Evolutionary conservation across 2,113 vertebrate species (phyloP).

Genomic region (Chauna torquata): DNA sequence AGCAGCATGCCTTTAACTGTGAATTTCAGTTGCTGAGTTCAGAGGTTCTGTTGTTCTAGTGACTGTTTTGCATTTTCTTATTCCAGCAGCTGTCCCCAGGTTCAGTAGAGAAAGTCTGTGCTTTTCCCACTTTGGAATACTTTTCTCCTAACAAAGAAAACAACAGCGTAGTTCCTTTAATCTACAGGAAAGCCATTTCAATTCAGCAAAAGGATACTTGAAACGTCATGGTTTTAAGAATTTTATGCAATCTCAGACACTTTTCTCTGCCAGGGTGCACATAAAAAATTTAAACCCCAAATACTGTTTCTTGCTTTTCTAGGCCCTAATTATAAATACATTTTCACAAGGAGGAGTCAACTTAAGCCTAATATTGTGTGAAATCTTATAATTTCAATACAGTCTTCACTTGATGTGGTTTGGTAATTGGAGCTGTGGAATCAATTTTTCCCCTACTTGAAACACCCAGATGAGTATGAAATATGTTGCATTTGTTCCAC

Average conservation of each 20-base stretch:
- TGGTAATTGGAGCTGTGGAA: conserved; percentile 53
- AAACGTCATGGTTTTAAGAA: conserved; percentile 25
- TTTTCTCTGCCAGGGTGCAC: neutral
- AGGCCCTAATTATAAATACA: conserved; percentile 37
- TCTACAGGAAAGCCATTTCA: neutral
- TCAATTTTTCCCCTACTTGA: conserved; percentile 55
- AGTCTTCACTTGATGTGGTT: conserved; percentile 2
- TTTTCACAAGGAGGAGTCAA: conserved; percentile 53
- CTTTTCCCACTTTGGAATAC: neutral
- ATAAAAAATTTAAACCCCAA: conserved; percentile 51
- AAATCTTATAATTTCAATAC: conserved; percentile 46
- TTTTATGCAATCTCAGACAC: conserved; percentile 38
- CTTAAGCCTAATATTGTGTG: conserved; percentile 36
- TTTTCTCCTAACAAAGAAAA: conserved; percentile 21
- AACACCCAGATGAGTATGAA: conserved; percentile 58
- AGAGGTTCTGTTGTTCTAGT: conserved; percentile 19
- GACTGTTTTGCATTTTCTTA: conserved; percentile 1
- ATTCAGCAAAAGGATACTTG: conserved; percentile 31
- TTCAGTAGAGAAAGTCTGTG: neutral
- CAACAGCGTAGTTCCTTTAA: neutral
- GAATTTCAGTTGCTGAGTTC: conserved; percentile 31
- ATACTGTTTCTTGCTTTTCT: conserved; percentile 17
- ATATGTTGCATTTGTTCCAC: conserved; percentile 47
- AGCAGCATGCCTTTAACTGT: neutral
- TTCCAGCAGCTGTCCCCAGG: neutral